Base-by-base conservation (phyloP, 2,888 invertebrate genomes). In the Resseliella maxima region DNA sequence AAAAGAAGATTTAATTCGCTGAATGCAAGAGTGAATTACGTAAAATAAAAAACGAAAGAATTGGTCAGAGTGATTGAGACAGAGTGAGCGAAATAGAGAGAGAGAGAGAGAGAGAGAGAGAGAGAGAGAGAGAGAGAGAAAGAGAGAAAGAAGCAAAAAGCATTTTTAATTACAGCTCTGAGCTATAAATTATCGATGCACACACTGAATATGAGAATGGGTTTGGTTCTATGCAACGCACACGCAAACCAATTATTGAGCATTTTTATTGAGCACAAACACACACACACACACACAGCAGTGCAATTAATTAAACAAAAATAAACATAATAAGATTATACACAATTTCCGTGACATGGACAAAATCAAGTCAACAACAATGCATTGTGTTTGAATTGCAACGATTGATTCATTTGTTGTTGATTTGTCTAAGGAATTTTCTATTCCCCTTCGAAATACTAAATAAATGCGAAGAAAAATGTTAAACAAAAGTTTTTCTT, bases 101-200 rank as follows among this genome's bases (percentile, higher is more conserved):
- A n/a, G 15, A 27, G 24, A n/a, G 59, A 27, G 24, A n/a, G 5
- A 18, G 15, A 27, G 59, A 59, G 24, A 24, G 10, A 15, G 10
- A 24, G 5, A 24, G 24, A 24, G 27, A n/a, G 5, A 6, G 15
- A 27, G 24, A n/a, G 59, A 27, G 24, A n/a, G 5, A 18, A 27
- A 27, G 59, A 59, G 24, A 24, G 10, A 15, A 2, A 24, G 5
- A 24, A 24, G 27, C 2, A 24, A 6, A 1, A 72, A 72, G 72
- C 72, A 72, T 72, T 72, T 72, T 72, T 72, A 72, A 72, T 72
- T 72, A 72, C 72, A 72, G 72, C 72, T 35, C 15, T 72, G 31
- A 72, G 72, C 72, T 72, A 72, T 72, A 72, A 72, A 72, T 72
- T 72, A 72, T 72, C 72, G 72, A 72, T 72, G 72, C 72, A 72